These are phyloP conservation scores for Prosopocoilus inquinatus DNA, from an alignment of 2,888 invertebrate species.

Conservation along the genomic window DNA sequence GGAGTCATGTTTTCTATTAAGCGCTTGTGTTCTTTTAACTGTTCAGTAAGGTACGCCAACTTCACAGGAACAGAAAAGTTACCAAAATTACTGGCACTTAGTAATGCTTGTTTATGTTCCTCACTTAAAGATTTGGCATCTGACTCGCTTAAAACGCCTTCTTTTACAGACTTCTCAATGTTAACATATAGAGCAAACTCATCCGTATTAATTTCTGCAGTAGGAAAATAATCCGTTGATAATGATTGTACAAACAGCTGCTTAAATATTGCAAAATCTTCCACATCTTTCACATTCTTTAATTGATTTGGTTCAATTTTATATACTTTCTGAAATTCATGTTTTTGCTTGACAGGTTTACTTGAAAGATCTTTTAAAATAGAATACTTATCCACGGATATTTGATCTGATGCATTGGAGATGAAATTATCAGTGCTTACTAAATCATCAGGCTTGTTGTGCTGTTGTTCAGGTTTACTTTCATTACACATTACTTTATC, in stretches of 20 bases:
- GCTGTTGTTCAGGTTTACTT: not conserved
- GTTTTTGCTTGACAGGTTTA: conserved; percentile 33
- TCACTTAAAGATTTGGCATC: conserved; percentile 29
- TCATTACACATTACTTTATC: not conserved
- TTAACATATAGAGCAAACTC: conserved; percentile 38
- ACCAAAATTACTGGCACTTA: conserved; percentile 43
- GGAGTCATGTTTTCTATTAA: conserved; percentile 28
- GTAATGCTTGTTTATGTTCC: conserved; percentile 35
- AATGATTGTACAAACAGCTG: conserved; percentile 22
- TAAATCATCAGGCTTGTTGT: not conserved
- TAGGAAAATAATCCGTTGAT: conserved; percentile 17
- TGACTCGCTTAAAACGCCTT: conserved; percentile 36
- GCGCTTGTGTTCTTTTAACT: conserved; percentile 35
- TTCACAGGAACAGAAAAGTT: conserved; percentile 41
- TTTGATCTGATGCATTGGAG: not conserved
- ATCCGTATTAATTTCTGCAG: conserved; percentile 25
- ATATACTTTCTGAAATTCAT: conserved; percentile 20
- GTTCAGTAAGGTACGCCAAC: conserved; percentile 38
- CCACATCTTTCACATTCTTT: conserved; percentile 4
- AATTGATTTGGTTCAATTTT: conserved; percentile 8
- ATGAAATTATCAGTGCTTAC: conserved; percentile 1
- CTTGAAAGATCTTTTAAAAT: conserved; percentile 36
- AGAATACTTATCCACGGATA: conserved; percentile 32
- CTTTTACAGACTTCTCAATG: conserved; percentile 38
- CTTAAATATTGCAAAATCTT: conserved; percentile 12